Evolutionary conservation across 2,797 vertebrate species (phyloP).

Genomic region (Rachycentron canadum): DNA sequence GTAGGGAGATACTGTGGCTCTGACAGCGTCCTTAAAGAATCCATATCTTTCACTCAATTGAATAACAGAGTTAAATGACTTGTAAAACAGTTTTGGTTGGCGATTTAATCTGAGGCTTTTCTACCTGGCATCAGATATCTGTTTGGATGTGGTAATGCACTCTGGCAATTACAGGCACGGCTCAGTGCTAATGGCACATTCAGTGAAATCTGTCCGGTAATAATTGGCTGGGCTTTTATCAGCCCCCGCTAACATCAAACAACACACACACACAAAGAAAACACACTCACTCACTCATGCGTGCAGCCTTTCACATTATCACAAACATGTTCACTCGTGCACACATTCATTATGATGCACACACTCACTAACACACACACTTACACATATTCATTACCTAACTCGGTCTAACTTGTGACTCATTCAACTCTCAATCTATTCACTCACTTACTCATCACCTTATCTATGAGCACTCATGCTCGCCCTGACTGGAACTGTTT

Average conservation of each 20-base stretch:
- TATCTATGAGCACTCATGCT: conserved; percentile 26
- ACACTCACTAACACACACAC: conserved; percentile 15
- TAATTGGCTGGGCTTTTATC: conserved; percentile 59
- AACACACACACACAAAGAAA: conserved; percentile 9
- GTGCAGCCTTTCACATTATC: conserved; percentile 44
- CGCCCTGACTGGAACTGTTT: conserved; percentile 39
- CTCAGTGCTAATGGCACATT: conserved; percentile 49
- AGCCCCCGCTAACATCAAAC: conserved; percentile 31
- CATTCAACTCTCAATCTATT: conserved; percentile 45
- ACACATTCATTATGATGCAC: conserved; percentile 25
- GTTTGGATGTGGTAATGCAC: conserved; percentile 42
- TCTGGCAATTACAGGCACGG: conserved; percentile 43
- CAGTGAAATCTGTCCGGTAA: conserved; percentile 60
- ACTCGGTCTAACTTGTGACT: conserved; percentile 55
- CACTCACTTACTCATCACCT: conserved; percentile 25
- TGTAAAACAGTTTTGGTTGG: conserved; percentile 36
- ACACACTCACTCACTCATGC: conserved; percentile 29
- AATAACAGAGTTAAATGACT: conserved; percentile 27
- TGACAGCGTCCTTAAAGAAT: neutral
- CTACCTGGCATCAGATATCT: conserved; percentile 43
- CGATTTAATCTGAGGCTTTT: conserved; percentile 24
- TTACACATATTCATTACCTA: conserved; percentile 48
- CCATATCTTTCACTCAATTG: neutral
- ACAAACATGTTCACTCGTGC: conserved; percentile 40
- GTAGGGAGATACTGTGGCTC: neutral